These are phyloP conservation scores for Spilarctia lutea DNA, from an alignment of 2,888 invertebrate genomes.

Conservation along the genomic window DNA sequence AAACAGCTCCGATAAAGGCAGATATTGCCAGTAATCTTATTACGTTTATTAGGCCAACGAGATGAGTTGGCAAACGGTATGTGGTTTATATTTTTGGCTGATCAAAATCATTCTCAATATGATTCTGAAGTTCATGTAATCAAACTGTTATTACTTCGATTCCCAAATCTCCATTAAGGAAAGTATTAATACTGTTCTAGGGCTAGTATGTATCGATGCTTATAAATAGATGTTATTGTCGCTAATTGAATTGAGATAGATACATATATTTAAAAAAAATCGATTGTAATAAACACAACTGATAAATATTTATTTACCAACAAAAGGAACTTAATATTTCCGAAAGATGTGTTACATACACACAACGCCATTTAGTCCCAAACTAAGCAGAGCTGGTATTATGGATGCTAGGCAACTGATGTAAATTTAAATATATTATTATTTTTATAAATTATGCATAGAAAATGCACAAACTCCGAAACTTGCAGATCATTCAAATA, in stretches of 20 bases:
- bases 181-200: neutral
- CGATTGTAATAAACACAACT: no score
- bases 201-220: neutral
- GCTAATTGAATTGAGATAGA: neutral
- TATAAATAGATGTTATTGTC: neutral
- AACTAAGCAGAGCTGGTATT: no score
- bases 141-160: neutral
- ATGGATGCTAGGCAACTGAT: no score
- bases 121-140: neutral
- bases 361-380: no score
- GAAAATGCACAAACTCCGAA: no score
- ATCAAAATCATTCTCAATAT: neutral
- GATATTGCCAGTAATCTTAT: neutral
- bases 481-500: no score
- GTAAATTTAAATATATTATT: no score
- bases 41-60: neutral
- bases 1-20: slow-evolving; percentile 14
- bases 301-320: no score
- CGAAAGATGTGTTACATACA: no score
- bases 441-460: no score
- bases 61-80: neutral
- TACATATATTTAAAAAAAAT: no score
- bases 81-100: neutral
- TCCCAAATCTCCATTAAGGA: neutral
- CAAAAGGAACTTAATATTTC: no score